Conservation (phyloP, 2,888 invertebrate species). For the Hypselothyrea guttata region DNA sequence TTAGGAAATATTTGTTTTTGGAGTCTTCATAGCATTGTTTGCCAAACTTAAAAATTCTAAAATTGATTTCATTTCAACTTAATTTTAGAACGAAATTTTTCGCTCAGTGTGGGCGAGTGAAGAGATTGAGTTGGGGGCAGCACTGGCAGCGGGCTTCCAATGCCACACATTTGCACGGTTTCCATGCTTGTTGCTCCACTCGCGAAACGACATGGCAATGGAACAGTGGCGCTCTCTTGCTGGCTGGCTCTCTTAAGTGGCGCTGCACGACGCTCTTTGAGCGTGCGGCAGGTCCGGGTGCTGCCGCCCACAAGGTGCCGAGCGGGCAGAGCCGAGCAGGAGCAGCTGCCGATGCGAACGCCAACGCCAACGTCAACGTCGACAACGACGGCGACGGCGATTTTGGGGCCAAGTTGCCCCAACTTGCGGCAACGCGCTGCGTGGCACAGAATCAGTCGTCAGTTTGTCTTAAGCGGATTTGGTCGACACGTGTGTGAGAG, state of each 20-base stretch:
- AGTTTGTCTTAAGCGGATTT: conserved; percentile 78
- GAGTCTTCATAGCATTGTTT: too few species aligned
- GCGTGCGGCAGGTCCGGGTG: conserved; percentile 55
- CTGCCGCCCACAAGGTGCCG: conserved; percentile 1
- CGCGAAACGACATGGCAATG: conserved; percentile 49
- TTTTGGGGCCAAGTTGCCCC: conserved; percentile 58
- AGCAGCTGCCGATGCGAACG: conserved; percentile 16
- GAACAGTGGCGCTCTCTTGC: conserved; percentile 29
- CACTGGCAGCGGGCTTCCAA: conserved; percentile 47
- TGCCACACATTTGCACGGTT: conserved; percentile 58
- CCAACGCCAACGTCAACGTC: conserved; percentile 12
- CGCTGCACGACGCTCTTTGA: conserved; percentile 43
- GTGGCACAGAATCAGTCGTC: conserved; percentile 75
- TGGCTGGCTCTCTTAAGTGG: conserved; percentile 27
- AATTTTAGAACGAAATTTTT: too few species aligned
- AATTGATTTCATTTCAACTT: too few species aligned
- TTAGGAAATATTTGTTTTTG: too few species aligned
- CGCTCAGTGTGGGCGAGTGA: conserved; percentile 9
- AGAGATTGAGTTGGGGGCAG: not conserved
- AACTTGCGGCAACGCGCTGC: conserved; percentile 55
- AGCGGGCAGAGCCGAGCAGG: not conserved
- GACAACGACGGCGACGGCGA: conserved; percentile 38
- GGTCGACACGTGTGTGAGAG: conserved; percentile 65
- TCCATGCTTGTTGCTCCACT: conserved; percentile 63
- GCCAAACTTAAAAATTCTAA: too few species aligned